Base-by-base conservation (phyloP, 2,888 invertebrate species). In the Cinara cedri region DNA sequence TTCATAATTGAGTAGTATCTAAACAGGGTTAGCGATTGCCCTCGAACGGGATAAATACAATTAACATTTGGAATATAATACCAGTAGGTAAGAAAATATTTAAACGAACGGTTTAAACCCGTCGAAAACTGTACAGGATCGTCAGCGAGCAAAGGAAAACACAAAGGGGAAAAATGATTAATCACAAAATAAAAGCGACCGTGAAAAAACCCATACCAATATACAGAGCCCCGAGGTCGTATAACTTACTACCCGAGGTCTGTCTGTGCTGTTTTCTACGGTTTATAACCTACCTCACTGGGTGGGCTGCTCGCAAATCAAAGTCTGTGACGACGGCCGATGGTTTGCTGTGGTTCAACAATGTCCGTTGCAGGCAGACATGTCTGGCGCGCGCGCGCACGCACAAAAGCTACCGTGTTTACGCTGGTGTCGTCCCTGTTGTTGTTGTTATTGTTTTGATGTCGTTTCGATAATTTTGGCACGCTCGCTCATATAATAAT, bases 391-490 rank as follows among this genome's bases (percentile, higher is more conserved):
- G 19, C 9, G 19, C 10, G 54, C 42, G 14, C 70, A 70, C 10
- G 42, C 42, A 34, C 24, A 54, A 66, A 46, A 26, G 14, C 26
- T n/a, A 57, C 19, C 24, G 55, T 26, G 66, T 57, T 34, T 51
- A 68, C 13, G 24, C 51, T n/a, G n/a, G 16, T 3, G n/a, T n/a
- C 51, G 74, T 63, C 34, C 16, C 63, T 19, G 42, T 26, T 46
- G 60, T 24, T 49, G 34, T 26, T 62, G 42, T 63, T 19, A n/a
- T 74, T 44, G 71, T 71, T 19, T 62, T 26, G 51, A 46, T 49
- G 49, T 74, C n/a, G 34, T 8, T 34, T 3, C 46, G 60, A 62
- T 19, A 46, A 34, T 72, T 72, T 75, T 75, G 74, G 63, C 63
- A 65, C 46, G 46, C 6, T 13, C 70, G 46, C 13, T 8, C 46